Base-by-base conservation (phyloP, 2,888 invertebrate genomes). In the Heteromyza rotundicornis region DNA sequence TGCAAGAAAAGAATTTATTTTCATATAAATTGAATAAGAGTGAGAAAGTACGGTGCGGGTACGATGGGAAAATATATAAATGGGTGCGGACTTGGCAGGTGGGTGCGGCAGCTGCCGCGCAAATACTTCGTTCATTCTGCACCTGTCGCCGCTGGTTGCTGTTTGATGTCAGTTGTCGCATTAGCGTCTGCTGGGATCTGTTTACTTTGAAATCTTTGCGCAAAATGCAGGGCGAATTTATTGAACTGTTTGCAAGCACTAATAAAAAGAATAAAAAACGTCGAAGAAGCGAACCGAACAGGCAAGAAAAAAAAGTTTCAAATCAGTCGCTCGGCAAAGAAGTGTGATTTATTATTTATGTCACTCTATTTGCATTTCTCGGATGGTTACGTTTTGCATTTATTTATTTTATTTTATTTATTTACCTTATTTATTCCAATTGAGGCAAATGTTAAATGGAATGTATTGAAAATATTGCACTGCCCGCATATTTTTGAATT, bases 111-210 rank as follows among this genome's bases (percentile, higher is more conserved):
- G 27, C 27, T 5, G 27, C 27, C 5, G 7, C 7, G 10, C 27
- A 27, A 27, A 27, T 27, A 27, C 27, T 27, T 5, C 27, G 7
- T 10, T 27, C 27, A 27, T 5, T 27, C n/a, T 40, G 40, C 40
- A 19, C 19, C 20, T 17, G 20, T 19, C 5, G 47, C 47, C n/a
- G 40, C 40, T 8, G 47, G 20, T 8, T 17, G 54, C 54, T 20
- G 36, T 44, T 56, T 44, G 56, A 20, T 56, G 56, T 56, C 56
- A 56, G 44, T 56, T 56, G 47, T 56, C 56, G 56, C 56, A 56
- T 56, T 56, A 56, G 47, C 56, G 27, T 47, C 56, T 44, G 24
- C 27, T 56, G 56, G 44, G 44, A 44, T 56, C 24, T 55, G 17
- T 27, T 27, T 27, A 27, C 27, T 27, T 27, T 27, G 27, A 10